A percentile compares a stretch with the other conserved stretches of the same genome.
Conservation (phyloP, 2,113 vertebrate species). For the Nycticryphes semicollaris region DNA sequence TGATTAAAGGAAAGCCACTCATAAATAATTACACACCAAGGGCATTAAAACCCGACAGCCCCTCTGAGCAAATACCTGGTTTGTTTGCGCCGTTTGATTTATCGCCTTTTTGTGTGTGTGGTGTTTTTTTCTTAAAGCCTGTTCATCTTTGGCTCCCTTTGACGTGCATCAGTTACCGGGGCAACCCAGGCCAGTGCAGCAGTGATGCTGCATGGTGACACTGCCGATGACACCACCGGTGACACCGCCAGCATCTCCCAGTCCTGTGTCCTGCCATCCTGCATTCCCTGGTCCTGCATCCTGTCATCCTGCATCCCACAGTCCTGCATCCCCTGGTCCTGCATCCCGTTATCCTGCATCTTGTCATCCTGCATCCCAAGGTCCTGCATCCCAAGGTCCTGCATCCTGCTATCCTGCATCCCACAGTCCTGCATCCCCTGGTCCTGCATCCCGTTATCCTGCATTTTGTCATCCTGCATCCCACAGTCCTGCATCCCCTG, state of each 20-base stretch:
- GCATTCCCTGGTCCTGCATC: background rate
- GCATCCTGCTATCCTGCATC: background rate
- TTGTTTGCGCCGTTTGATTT: background rate
- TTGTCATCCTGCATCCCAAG: background rate
- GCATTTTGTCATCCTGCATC: no score
- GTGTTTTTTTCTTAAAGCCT: background rate
- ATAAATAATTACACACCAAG: background rate
- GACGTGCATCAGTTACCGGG: slow-evolving; percentile 21
- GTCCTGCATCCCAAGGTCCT: background rate
- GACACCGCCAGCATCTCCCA: background rate
- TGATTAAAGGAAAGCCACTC: background rate
- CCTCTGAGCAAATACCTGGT: background rate
- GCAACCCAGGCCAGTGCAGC: background rate
- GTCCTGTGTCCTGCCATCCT: no score
- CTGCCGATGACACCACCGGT: background rate
- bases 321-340: background rate
- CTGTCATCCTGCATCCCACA: no score
- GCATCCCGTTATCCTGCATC: background rate
- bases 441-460: background rate
- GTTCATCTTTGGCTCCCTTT: background rate
- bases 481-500: no score
- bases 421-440: background rate
- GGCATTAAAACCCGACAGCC: background rate
- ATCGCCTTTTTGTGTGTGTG: background rate
- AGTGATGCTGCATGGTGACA: background rate